phyloP scores from a whole-genome alignment of 2,113 vertebrate genomes.

The Opisthocomus hoazin region DNA sequence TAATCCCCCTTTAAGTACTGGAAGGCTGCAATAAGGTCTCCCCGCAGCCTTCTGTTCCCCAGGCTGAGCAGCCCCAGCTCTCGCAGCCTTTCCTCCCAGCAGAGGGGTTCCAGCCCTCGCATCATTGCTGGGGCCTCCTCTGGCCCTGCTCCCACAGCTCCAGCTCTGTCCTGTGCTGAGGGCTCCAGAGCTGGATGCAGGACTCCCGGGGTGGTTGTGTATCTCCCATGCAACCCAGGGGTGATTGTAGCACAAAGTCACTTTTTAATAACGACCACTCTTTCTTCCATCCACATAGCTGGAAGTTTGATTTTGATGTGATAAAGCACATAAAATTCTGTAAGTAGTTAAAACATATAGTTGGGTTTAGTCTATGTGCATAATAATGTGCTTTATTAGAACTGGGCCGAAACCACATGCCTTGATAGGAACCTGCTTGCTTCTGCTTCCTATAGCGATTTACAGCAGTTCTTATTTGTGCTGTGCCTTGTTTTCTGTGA shows the following conservation, averaged over 20 bases:
- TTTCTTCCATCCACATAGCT: not conserved
- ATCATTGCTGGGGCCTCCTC: rapidly evolving
- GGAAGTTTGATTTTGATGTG: not conserved
- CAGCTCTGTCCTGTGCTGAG: not conserved
- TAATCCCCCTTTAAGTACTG: not conserved
- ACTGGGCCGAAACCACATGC: not conserved
- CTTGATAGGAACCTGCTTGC: not conserved
- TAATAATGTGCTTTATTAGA: not conserved
- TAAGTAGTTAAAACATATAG: rapidly evolving
- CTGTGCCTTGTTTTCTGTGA: constrained; percentile 20
- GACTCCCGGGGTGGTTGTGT: not conserved
- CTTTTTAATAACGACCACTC: not conserved
- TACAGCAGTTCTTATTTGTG: not conserved
- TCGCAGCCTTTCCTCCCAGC: rapidly evolving
- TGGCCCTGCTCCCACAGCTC: rapidly evolving
- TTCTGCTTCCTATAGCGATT: not conserved
- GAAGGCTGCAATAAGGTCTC: rapidly evolving
- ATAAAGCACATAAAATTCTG: not conserved
- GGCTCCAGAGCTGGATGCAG: rapidly evolving
- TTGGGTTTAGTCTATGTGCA: not conserved
- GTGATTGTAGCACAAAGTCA: not conserved
- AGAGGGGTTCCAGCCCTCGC: rapidly evolving
- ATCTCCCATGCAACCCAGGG: not conserved
- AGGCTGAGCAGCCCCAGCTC: not conserved
- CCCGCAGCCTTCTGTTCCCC: rapidly evolving